These are phyloP conservation scores for Mungos mungo DNA, from an alignment of 2,113 vertebrate species.

Conservation along the genomic window DNA sequence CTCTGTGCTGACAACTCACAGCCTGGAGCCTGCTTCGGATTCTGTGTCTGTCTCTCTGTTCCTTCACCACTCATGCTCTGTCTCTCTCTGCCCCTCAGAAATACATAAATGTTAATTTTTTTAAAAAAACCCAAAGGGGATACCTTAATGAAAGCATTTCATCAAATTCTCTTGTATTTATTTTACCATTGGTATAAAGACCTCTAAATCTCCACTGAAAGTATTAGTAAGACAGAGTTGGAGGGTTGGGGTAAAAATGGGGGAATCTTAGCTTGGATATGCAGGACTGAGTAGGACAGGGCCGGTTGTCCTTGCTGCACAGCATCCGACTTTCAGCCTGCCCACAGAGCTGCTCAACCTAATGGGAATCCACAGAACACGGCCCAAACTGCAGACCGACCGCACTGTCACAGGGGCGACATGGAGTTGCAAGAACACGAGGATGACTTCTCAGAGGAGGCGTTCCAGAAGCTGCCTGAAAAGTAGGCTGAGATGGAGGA, in stretches of 20 bases:
- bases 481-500: constrained; percentile 76
- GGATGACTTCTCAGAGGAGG: constrained; percentile 75
- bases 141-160: neutral
- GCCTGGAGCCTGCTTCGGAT: no score
- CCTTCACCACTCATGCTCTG: no score
- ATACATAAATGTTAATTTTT: no score
- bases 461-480: constrained; percentile 77
- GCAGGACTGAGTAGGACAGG: constrained; percentile 74
- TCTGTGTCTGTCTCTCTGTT: no score
- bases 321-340: constrained; percentile 72
- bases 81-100: no score
- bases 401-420: constrained; percentile 54
- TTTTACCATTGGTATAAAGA: neutral
- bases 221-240: neutral
- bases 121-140: no score
- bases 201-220: neutral
- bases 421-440: constrained; percentile 68
- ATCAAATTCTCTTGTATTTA: neutral
- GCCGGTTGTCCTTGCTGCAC: constrained; percentile 69
- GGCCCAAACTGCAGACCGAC: constrained; percentile 61
- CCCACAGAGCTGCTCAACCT: constrained; percentile 68
- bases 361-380: constrained; percentile 68
- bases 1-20: no score
- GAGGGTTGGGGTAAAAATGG: constrained; percentile 63
- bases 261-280: constrained; percentile 75